Base-by-base conservation (phyloP, 2,797 vertebrate species). In the Lepilemur septentrionalis region DNA sequence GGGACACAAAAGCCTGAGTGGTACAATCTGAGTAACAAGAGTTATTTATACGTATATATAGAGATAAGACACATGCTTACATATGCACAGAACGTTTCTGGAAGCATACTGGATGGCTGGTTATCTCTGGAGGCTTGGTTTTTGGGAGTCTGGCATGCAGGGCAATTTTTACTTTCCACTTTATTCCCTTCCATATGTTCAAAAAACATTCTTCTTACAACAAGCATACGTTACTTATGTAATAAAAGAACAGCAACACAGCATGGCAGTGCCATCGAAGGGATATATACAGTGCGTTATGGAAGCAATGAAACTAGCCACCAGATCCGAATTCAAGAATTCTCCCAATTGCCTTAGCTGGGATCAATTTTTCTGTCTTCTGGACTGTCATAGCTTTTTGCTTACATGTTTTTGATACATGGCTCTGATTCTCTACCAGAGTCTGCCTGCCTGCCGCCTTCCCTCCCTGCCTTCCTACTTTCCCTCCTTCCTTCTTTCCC, bases 101-200 rank as follows among this genome's bases (percentile, higher is more conserved):
- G 92, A 96, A 82, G 35, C 13, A 30, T 35, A 38, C 20, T 38
- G 18, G 35, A 23, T 91, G 55, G 59, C 59, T 65, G 67, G 80
- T 63, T 86, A 55, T 91, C 78, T 96, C 55, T 85, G 52, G 83
- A 82, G 73, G 48, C 32, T 78, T 82, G 73, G 55, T 48, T 92
- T 81, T 95, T 82, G 52, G 73, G 35, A 86, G 63, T 83, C n/a
- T 84, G 55, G 30, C 41, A 83, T 90, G 30, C 35, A 43, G 59
- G 18, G 20, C 61, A 46, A 65, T 55, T 83, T 94, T 87, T 67
- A 69, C 76, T 84, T 94, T 94, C 48, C 0, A 65, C 32, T 86
- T 70, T 46, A 35, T 90, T 93, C 1, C 22, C 72, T 46, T 90
- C 75, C 41, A 46, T 81, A 78, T 90, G n/a, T 73, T 94, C 50